phyloP scores from a whole-genome alignment of 2,888 invertebrate species.

The Heliconius hortense region DNA sequence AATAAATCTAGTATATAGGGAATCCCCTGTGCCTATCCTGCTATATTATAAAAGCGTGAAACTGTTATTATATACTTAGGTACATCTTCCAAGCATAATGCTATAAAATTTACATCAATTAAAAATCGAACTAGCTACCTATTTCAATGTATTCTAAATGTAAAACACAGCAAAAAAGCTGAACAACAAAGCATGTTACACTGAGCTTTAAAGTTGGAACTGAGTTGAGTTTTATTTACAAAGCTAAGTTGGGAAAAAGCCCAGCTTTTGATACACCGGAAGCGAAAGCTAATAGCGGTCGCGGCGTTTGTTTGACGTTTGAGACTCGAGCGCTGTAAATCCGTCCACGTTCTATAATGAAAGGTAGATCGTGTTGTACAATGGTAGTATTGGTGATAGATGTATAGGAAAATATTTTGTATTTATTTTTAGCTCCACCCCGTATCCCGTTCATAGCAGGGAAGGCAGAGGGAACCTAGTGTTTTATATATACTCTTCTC shows the following conservation, averaged over 20 bases:
- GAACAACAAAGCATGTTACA: neutral
- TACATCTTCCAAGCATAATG: neutral
- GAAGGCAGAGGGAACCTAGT: too few species aligned
- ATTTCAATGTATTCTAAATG: neutral
- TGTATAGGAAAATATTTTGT: neutral
- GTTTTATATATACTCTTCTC: too few species aligned
- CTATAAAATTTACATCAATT: neutral
- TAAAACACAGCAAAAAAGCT: neutral
- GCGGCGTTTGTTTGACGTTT: slow-evolving; percentile 59
- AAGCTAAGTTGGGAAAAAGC: slow-evolving; percentile 21
- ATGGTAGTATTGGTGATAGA: neutral
- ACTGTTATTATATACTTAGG: neutral
- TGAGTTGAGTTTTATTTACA: slow-evolving; percentile 12
- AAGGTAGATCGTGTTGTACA: slow-evolving; percentile 39
- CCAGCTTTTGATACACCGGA: slow-evolving; percentile 47
- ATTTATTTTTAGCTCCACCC: neutral
- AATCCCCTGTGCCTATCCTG: neutral
- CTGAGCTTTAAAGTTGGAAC: neutral
- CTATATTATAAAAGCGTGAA: neutral
- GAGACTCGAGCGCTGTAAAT: slow-evolving; percentile 61
- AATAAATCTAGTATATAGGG: neutral
- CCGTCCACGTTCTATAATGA: slow-evolving; percentile 58
- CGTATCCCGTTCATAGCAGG: neutral
- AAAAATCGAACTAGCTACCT: neutral
- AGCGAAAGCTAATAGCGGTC: slow-evolving; percentile 50